Percentiles rank a stretch among this genome's conserved stretches.
phyloP scores from a whole-genome alignment of 2,888 invertebrate species.

The Macaria notata region DNA sequence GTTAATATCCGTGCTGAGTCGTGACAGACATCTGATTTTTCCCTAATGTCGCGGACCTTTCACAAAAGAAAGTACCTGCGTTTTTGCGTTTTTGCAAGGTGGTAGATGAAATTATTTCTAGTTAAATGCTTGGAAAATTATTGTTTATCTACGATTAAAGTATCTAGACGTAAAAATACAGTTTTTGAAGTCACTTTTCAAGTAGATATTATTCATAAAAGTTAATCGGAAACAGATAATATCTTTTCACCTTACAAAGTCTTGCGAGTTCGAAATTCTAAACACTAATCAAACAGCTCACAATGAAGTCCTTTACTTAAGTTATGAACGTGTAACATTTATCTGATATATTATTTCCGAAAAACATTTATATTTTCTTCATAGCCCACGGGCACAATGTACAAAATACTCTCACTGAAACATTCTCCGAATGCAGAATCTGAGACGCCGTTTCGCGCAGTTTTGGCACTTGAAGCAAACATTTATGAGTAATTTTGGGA shows the following conservation, averaged over 20 bases:
- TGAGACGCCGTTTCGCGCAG: slow-evolving; percentile 38
- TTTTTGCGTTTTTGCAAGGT: slow-evolving; percentile 19
- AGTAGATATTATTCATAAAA: too few species aligned
- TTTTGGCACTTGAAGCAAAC: slow-evolving; percentile 41
- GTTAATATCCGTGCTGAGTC: slow-evolving; percentile 70
- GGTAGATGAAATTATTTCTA: not conserved
- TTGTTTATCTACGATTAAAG: too few species aligned
- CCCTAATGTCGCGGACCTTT: slow-evolving; percentile 25
- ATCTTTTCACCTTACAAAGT: too few species aligned
- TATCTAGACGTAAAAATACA: too few species aligned
- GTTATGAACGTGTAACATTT: slow-evolving; percentile 31
- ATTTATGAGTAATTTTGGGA: slow-evolving; percentile 70
- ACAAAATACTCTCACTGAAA: slow-evolving; percentile 11
- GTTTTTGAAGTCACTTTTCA: too few species aligned
- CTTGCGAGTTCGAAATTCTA: too few species aligned
- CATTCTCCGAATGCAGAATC: slow-evolving; percentile 55
- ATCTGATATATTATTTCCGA: slow-evolving; percentile 27
- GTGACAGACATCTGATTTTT: slow-evolving; percentile 49
- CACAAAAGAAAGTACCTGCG: slow-evolving; percentile 40
- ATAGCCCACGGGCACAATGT: slow-evolving; percentile 49
- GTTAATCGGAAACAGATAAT: too few species aligned
- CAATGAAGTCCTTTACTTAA: slow-evolving; percentile 20
- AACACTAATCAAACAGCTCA: not conserved
- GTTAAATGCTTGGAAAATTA: too few species aligned
- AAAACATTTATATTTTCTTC: slow-evolving; percentile 32